Evolutionary conservation across 1,140 invertebrate species (phyloP), one percentile per base, ranked within the genome.

Genomic region (Drosophila truncata): DNA sequence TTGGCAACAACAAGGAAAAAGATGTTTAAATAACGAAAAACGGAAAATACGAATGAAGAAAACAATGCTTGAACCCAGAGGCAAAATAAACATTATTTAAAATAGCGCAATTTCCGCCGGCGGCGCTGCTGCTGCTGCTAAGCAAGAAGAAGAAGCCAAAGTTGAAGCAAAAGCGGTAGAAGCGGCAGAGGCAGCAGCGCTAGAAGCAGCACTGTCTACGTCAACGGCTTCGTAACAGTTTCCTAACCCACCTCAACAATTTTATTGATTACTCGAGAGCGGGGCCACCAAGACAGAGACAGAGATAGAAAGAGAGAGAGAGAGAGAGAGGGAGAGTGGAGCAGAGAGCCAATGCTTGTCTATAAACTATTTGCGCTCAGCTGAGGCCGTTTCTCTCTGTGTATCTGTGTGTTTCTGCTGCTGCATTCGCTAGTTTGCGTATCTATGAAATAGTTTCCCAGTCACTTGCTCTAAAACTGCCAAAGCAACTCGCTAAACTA

Each of bases 201-300:
- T 61, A 63, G 59, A 60, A 64, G 41, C 78, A 57, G 33, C 61
- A 31, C 37, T 33, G 37, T 54, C 59, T 62, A 74, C 60, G 70
- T 72, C 77, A 74, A 83, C 80, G 73, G 84, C 87, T 91, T 86
- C 84, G 91, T 92, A 92, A 92, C 88, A 90, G 83, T 92, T 92
- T 92, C 91, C 91, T 92, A 92, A 92, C 91, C 91, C 91, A 92
- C 91, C 91, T 92, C 91, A 92, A 92, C 91, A 92, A 92, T 91
- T 92, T 91, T 92, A 92, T 92, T 91, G 91, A 92, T 92, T 92
- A 86, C 91, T 91, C 83, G 85, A 90, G 91, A 55, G 84, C 84
- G 80, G 82, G 71, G 78, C 73, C 52, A 39, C 49, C 42, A 39
- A 10, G 72, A 47, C 37, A 70, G 54, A 37, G 49, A 55, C 33